phyloP scores from a whole-genome alignment of 1,140 invertebrate genomes.

The Steinernema feltiae region DNA sequence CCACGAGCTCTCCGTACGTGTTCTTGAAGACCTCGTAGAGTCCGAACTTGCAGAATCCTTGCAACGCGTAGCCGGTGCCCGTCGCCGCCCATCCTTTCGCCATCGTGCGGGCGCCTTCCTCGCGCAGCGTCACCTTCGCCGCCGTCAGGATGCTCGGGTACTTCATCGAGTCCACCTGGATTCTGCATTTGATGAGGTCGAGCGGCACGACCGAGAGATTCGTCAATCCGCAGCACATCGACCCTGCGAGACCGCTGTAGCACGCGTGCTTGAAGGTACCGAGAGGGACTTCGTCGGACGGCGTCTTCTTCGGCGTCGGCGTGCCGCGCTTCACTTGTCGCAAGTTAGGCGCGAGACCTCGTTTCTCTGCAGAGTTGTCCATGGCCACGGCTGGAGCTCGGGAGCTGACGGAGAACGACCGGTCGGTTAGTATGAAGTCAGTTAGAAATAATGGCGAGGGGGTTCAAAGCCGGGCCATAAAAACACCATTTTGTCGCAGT shows the following conservation, averaged over 20 bases:
- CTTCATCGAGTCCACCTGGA: constrained; percentile 81
- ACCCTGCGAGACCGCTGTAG: constrained; percentile 69
- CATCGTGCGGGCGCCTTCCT: constrained; percentile 80
- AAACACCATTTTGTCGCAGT: neutral
- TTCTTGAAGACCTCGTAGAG: constrained; percentile 78
- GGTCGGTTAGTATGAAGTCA: neutral
- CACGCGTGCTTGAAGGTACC: constrained; percentile 26
- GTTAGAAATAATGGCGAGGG: neutral
- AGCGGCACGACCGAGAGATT: constrained; percentile 82
- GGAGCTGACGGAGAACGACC: neutral
- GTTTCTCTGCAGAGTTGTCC: too few relatives aligned
- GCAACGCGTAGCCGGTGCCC: constrained; percentile 88
- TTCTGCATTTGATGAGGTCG: constrained; percentile 95
- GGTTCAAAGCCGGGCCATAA: neutral
- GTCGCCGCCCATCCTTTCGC: constrained; percentile 95
- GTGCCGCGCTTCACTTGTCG: neutral
- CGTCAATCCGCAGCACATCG: constrained; percentile 86
- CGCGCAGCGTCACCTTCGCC: constrained; percentile 70
- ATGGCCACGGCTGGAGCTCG: neutral
- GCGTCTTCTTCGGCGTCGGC: neutral
- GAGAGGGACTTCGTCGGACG: neutral
- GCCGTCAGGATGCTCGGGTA: constrained; percentile 82
- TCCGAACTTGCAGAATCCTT: constrained; percentile 65
- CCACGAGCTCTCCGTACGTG: constrained; percentile 72
- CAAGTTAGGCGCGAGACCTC: neutral